Evolutionary conservation across 2,888 invertebrate genomes (phyloP).

Genomic region (Halocaridina rubra): DNA sequence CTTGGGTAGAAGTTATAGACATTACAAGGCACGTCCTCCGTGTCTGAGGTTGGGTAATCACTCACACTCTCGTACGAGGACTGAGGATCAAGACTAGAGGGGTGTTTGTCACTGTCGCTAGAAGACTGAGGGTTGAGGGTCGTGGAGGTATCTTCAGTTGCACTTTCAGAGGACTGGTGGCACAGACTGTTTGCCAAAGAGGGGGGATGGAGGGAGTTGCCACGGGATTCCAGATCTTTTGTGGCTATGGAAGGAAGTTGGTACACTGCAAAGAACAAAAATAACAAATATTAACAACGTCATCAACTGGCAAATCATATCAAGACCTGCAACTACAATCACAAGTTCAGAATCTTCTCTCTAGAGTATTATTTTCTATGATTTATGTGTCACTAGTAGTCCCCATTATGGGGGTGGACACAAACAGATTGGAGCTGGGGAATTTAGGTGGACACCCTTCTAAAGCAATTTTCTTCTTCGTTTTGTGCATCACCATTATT

Average conservation of each 20-base stretch:
- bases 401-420: too few species aligned
- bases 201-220: constrained; percentile 44
- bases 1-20: constrained; percentile 55
- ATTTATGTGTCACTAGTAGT: too few species aligned
- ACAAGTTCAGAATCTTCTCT: too few species aligned
- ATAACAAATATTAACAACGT: not conserved
- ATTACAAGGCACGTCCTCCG: constrained; percentile 37
- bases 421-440: too few species aligned
- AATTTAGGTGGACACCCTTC: too few species aligned
- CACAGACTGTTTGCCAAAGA: constrained; percentile 19
- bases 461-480: too few species aligned
- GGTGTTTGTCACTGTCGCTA: constrained; percentile 41
- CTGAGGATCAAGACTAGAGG: constrained; percentile 48
- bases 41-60: constrained; percentile 43
- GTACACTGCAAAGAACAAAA: not conserved
- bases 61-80: constrained; percentile 50
- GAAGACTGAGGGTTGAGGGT: constrained; percentile 47
- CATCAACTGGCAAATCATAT: too few species aligned
- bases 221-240: not conserved
- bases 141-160: constrained; percentile 44
- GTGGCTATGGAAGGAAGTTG: constrained; percentile 1
- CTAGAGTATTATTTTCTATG: too few species aligned
- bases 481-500: too few species aligned
- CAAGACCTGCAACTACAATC: too few species aligned
- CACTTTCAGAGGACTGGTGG: constrained; percentile 47